phyloP scores from a whole-genome alignment of 2,797 vertebrate genomes.

The Darevskia nairensis region DNA sequence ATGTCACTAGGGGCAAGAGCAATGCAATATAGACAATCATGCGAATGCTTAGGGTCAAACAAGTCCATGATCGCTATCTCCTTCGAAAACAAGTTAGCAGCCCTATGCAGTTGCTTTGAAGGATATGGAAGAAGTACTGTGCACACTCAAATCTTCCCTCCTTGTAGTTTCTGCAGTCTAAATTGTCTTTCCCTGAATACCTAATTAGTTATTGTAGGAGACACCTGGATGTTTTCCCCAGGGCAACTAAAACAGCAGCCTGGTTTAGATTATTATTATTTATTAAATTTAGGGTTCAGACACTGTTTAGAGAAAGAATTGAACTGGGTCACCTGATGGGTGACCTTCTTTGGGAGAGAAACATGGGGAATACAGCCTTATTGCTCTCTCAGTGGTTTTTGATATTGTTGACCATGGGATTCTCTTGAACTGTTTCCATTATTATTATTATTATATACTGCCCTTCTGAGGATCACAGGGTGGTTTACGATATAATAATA shows the following conservation, averaged over 20 bases:
- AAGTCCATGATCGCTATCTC: not conserved
- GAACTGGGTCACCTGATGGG: no score
- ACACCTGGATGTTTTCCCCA: not conserved
- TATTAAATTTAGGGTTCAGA: no score
- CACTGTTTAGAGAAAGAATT: no score
- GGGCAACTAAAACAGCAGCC: not conserved
- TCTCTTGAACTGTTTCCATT: no score
- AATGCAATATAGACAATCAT: not conserved
- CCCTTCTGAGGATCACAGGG: no score
- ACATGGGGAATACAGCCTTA: no score
- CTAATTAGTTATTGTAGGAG: not conserved
- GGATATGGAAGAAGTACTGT: not conserved
- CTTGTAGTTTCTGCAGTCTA: not conserved
- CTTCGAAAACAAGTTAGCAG: not conserved
- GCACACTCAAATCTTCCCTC: no score
- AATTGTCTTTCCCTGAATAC: not conserved
- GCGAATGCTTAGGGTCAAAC: not conserved
- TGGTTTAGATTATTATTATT: not conserved
- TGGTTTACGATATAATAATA: no score
- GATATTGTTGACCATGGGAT: no score
- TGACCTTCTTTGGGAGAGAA: no score
- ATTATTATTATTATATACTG: no score
- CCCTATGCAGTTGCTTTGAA: not conserved
- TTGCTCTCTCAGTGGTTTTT: no score
- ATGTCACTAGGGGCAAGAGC: not conserved